A percentile compares a stretch with the other conserved stretches of the same genome.
Conservation (phyloP, 2,888 invertebrate genomes). For the Tubulanus polymorphus region DNA sequence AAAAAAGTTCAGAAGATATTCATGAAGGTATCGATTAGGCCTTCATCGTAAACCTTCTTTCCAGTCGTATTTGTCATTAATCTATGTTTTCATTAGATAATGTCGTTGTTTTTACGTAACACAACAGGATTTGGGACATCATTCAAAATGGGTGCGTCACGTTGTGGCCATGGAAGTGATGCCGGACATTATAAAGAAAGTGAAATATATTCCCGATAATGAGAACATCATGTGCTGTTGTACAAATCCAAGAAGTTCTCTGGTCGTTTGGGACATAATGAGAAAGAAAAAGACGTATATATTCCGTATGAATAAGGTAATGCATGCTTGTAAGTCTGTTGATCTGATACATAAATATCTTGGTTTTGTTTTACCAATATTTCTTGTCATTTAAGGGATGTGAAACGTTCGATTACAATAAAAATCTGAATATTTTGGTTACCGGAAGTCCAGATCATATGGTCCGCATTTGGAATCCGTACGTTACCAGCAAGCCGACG, state of each 20-base stretch:
- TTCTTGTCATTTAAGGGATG: conserved; percentile 28
- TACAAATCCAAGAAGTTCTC: conserved; percentile 34
- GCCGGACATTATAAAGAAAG: conserved; percentile 41
- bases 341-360: no score
- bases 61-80: neutral
- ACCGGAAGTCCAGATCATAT: conserved; percentile 49
- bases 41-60: neutral
- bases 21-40: conserved; percentile 36
- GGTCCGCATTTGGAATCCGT: conserved; percentile 52
- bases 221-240: conserved; percentile 46
- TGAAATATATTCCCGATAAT: conserved; percentile 47
- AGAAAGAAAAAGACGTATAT: conserved; percentile 46
- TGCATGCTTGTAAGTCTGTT: neutral
- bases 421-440: conserved; percentile 44
- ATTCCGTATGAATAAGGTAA: conserved; percentile 49
- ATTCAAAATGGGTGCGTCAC: conserved; percentile 36
- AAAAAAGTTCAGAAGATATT: conserved; percentile 45
- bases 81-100: conserved; percentile 2
- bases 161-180: conserved; percentile 33
- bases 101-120: no score
- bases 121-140: conserved; percentile 37
- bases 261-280: conserved; percentile 44
- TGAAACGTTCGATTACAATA: conserved; percentile 51
- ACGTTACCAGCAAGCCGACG: conserved; percentile 47
- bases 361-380: no score